Conservation (phyloP, 2,797 vertebrate species). For the Antennarius maculatus region DNA sequence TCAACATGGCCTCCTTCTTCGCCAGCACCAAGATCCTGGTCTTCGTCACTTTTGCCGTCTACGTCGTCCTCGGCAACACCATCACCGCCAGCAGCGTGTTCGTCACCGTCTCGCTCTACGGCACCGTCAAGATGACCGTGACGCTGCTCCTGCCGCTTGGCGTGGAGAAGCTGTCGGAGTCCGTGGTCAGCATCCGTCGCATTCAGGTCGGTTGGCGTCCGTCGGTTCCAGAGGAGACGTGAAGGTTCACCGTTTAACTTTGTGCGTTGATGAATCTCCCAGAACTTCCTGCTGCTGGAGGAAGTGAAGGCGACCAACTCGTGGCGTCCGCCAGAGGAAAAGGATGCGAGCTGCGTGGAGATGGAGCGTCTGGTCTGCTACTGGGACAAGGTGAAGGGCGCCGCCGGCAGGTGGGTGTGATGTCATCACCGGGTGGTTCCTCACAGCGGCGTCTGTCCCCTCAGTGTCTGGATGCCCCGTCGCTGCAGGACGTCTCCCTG, state of each 20-base stretch:
- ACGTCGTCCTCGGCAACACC: slow-evolving; percentile 87
- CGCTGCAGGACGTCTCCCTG: slow-evolving; percentile 86
- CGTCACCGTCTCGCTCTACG: slow-evolving; percentile 88
- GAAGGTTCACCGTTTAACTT: too few species aligned
- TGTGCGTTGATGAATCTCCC: too few species aligned
- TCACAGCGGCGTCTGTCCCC: too few species aligned
- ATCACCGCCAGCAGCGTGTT: slow-evolving; percentile 91
- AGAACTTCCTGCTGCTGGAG: slow-evolving; percentile 13
- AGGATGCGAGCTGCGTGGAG: slow-evolving; percentile 60
- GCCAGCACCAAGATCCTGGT: slow-evolving; percentile 92
- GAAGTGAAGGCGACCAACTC: too few species aligned
- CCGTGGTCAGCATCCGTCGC: slow-evolving; percentile 87
- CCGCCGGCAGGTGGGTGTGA: too few species aligned
- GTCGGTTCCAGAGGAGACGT: too few species aligned
- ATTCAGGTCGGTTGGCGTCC: slow-evolving; percentile 85
- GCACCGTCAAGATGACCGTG: slow-evolving; percentile 88
- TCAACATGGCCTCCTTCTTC: slow-evolving; percentile 95
- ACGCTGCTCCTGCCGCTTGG: slow-evolving; percentile 94
- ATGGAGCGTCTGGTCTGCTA: slow-evolving; percentile 75
- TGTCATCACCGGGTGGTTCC: too few species aligned
- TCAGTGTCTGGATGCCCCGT: slow-evolving; percentile 84
- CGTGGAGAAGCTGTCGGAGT: slow-evolving; percentile 88
- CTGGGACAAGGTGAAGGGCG: slow-evolving; percentile 84
- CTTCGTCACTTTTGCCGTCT: slow-evolving; percentile 90
- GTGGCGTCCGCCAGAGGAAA: too few species aligned